A percentile compares a stretch with the other conserved stretches of the same genome.
Evolutionary conservation across 35 echinoderm and acorn worm species (phyloP).

Genomic region (Lytechinus pictus): DNA sequence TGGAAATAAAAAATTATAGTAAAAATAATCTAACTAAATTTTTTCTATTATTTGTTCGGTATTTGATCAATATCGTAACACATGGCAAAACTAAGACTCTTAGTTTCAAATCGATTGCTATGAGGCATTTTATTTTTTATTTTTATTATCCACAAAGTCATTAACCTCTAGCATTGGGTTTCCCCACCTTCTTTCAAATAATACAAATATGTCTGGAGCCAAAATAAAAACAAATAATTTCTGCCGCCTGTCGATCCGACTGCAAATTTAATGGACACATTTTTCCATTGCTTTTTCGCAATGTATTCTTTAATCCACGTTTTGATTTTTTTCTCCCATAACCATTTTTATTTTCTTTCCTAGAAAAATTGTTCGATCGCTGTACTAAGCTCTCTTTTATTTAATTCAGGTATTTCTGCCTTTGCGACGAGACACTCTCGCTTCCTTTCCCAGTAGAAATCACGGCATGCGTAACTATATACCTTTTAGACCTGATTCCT

Average conservation of each 20-base stretch:
- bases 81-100: too few species aligned
- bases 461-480: not conserved
- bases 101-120: too few species aligned
- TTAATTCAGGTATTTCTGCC: not conserved
- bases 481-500: not conserved
- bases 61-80: too few species aligned
- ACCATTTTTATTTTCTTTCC: not conserved
- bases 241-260: not conserved
- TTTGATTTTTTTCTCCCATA: not conserved
- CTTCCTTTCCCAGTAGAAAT: not conserved
- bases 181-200: not conserved
- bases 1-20: too few species aligned
- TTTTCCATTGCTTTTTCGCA: not conserved
- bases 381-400: slow-evolving; percentile 5
- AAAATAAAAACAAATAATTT: not conserved
- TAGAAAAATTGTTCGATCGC: not conserved
- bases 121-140: too few species aligned
- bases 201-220: not conserved
- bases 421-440: not conserved
- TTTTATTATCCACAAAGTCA: not conserved
- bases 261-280: not conserved
- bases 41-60: too few species aligned
- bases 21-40: too few species aligned
- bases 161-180: not conserved
- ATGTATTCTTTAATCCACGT: not conserved